Evolutionary conservation across 2,113 vertebrate species (phyloP).

Genomic region (Struthidea cinerea): DNA sequence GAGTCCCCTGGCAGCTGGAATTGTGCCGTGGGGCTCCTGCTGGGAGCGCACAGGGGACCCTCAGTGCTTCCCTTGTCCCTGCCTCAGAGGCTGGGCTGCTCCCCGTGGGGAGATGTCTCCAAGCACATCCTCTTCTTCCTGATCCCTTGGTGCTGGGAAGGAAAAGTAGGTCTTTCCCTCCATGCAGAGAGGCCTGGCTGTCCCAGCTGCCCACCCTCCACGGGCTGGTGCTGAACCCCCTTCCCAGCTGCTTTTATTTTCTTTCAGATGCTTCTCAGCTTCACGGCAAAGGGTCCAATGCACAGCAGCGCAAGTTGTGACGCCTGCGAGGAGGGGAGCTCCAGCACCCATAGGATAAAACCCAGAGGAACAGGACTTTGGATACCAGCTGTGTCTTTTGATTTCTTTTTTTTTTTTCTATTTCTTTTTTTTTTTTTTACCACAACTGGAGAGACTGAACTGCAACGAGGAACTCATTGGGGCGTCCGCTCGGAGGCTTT

Average conservation of each 20-base stretch:
- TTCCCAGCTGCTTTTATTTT: conserved; percentile 24
- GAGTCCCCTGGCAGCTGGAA: background rate
- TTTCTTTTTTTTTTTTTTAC: background rate
- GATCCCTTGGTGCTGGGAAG: background rate
- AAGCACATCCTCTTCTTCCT: background rate
- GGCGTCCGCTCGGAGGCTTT: background rate
- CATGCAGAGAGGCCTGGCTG: background rate
- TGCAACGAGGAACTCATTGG: background rate
- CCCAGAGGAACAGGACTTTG: background rate
- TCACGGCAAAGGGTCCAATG: conserved; percentile 74
- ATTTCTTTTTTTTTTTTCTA: background rate
- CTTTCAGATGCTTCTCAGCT: conserved; percentile 78
- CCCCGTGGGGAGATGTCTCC: background rate
- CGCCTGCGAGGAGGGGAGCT: conserved; percentile 20
- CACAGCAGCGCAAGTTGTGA: conserved; percentile 79
- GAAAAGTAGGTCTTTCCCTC: background rate
- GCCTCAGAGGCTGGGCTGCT: background rate
- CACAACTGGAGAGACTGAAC: conserved; percentile 40
- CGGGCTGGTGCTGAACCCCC: background rate
- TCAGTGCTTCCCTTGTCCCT: background rate
- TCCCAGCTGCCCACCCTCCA: background rate
- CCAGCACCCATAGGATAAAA: background rate
- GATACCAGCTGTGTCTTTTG: background rate
- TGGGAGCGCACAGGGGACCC: background rate
- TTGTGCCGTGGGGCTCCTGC: background rate